phyloP scores from a whole-genome alignment of 2,113 vertebrate genomes.

The Nothoprocta pentlandii region DNA sequence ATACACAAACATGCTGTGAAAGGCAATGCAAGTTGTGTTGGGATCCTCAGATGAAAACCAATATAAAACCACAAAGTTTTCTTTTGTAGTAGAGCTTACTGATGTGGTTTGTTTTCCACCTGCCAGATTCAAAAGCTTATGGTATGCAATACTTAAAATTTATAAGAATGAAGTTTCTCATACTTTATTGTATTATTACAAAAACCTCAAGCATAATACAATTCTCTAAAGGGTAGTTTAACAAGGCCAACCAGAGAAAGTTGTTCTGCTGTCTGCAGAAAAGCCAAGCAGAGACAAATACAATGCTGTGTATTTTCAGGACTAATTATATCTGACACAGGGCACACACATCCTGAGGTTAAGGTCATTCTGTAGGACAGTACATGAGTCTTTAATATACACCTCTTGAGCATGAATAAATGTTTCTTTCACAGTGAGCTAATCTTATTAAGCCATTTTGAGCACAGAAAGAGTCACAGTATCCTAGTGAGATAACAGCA shows the following conservation, averaged over 20 bases:
- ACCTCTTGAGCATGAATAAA: constrained; percentile 24
- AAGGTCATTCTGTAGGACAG: neutral
- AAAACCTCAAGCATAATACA: neutral
- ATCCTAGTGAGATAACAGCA: neutral
- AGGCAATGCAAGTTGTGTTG: neutral
- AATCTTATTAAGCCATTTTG: constrained; percentile 35
- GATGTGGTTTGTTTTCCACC: neutral
- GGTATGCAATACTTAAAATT: neutral
- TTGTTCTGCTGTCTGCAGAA: neutral
- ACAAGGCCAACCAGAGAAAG: neutral
- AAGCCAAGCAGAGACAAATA: neutral
- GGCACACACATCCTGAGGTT: neutral
- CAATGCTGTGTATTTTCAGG: neutral
- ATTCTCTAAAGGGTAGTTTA: neutral
- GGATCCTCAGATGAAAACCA: neutral
- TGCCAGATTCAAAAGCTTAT: neutral
- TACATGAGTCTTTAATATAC: constrained; percentile 1
- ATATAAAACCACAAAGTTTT: neutral
- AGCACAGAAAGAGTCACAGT: neutral
- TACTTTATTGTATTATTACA: neutral
- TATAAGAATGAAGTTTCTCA: neutral
- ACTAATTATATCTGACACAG: neutral
- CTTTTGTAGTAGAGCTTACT: neutral
- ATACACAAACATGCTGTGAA: neutral
- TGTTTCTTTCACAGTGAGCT: constrained; percentile 27